A percentile compares a stretch with the other conserved stretches of the same genome.
Evolutionary conservation across 2,797 vertebrate species (phyloP).

Genomic region (Chelmon rostratus): DNA sequence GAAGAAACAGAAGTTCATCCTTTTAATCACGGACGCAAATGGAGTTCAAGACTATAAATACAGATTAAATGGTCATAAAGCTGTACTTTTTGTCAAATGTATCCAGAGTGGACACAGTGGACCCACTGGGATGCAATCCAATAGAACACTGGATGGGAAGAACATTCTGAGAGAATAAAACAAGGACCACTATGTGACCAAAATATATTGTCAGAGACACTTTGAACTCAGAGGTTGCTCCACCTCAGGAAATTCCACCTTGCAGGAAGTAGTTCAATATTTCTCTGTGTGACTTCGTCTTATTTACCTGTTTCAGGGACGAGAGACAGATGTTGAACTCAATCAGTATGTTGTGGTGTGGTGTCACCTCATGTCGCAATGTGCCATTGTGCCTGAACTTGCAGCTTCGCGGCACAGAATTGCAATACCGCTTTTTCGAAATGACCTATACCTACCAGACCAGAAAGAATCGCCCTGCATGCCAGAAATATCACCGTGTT

Average conservation of each 20-base stretch:
- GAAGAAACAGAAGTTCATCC: background rate
- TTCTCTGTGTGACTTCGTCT: constrained; percentile 10
- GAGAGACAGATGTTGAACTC: background rate
- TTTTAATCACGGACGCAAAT: background rate
- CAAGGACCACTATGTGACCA: background rate
- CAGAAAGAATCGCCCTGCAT: constrained; percentile 20
- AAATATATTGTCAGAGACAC: constrained; percentile 22
- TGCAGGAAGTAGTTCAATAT: constrained; percentile 16
- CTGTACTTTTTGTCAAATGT: constrained; percentile 20
- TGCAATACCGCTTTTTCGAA: constrained; percentile 14
- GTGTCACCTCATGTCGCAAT: constrained; percentile 2
- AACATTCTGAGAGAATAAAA: constrained; percentile 19
- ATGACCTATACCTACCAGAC: constrained; percentile 34
- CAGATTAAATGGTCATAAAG: constrained; percentile 16
- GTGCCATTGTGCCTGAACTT: constrained; percentile 14
- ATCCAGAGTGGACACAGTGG: background rate
- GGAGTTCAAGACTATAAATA: background rate
- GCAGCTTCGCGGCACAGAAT: constrained; percentile 22
- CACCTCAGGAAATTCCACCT: constrained; percentile 7
- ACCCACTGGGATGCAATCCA: background rate
- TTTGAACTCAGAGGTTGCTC: constrained; percentile 15
- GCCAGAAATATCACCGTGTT: constrained; percentile 40
- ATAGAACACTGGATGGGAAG: constrained; percentile 6
- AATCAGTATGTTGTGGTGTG: background rate
- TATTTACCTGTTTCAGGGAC: background rate